Base-by-base conservation (phyloP, 2,888 invertebrate species). In the Carterocephalus palaemon region DNA sequence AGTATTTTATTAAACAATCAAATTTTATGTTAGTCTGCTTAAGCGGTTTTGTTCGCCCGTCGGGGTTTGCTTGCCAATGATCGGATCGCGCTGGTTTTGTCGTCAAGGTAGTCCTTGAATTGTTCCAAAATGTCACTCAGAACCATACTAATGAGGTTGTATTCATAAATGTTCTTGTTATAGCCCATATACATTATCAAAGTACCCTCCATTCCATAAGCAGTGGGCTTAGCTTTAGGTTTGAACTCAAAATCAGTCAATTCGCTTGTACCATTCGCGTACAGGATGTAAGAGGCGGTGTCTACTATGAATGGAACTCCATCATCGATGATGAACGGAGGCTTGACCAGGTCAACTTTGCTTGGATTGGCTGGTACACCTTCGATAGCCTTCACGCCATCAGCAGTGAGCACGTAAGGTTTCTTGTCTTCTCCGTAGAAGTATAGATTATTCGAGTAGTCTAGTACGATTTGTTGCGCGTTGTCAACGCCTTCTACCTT, bases 91-190 rank as follows among this genome's bases (percentile, higher is more conserved):
- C 57, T 51, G 3, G 59, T 17, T 13, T 69, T 67, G 1, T 56
- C 52, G 0, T 55, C 41, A 0, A 80, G 56, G 50, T 51, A 71
- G 0, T 32, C 12, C 13, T 59, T 66, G 0, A 80, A 8, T 0
- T 67, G 64, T 0, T 60, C 39, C 0, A 71, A 3, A 1, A 60
- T 0, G 1, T 54, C 57, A 1, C 54, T 46, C 0, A 54, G 7
- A 1, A 56, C 13, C n/a, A 53, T 28, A 4, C 20, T 2, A 2
- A 58, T n/a, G 0, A 81, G 3, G 32, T 81, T 75, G 54, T 71
- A 80, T 49, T 75, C 67, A 36, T 83, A 84, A 17, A 84, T 73
- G 2, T 69, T 74, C 47, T 82, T 80, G 6, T 81, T 57, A 26
- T 70, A 63, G 3, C 59, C 80, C 8, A 61, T 76, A 48, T 72